phyloP scores from a whole-genome alignment of 1,140 invertebrate species.

The Calephelis nemesis region DNA sequence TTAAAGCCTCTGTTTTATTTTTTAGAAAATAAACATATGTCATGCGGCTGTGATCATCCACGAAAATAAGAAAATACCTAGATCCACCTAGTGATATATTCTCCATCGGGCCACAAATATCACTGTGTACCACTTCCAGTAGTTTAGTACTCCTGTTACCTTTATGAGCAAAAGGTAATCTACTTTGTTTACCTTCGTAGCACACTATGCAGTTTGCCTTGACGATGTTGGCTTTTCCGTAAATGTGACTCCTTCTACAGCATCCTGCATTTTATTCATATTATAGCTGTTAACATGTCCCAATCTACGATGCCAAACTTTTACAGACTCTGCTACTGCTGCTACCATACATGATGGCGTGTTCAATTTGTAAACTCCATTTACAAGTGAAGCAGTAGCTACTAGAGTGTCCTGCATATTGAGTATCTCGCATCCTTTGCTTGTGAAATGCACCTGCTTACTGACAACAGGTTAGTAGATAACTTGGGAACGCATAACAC shows the following conservation, averaged over 20 bases:
- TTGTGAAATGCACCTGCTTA: conserved; percentile 28
- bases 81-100: not conserved
- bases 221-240: not conserved
- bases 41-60: not conserved
- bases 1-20: not conserved
- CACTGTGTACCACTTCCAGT: not conserved
- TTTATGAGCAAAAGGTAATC: not conserved
- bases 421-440: conserved; percentile 22
- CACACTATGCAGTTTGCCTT: not conserved
- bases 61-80: conserved; percentile 6
- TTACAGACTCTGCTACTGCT: conserved; percentile 15
- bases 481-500: conserved; percentile 26
- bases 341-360: conserved; percentile 1
- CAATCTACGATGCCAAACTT: conserved; percentile 38
- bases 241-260: not conserved
- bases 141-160: not conserved
- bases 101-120: not conserved
- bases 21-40: conserved; percentile 11
- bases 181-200: not conserved
- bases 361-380: conserved; percentile 32
- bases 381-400: conserved; percentile 26
- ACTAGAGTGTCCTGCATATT: conserved; percentile 20
- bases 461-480: conserved; percentile 27
- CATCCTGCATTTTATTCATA: conserved; percentile 6
- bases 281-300: conserved; percentile 24